Percentiles rank a stretch among this genome's conserved stretches.
Evolutionary conservation across 2,113 vertebrate genomes (phyloP).

Genomic region (Gila orcuttii): DNA sequence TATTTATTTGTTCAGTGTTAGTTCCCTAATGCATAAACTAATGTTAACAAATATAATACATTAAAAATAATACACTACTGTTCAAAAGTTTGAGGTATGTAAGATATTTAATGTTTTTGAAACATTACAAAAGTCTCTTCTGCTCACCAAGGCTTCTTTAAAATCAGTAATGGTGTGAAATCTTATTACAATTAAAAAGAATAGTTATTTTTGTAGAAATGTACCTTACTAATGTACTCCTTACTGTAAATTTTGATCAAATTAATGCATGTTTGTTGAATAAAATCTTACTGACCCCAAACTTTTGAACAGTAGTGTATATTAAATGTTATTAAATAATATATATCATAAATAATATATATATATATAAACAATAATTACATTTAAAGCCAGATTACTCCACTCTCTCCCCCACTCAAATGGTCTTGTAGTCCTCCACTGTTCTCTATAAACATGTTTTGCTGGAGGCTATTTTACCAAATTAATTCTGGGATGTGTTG

Average conservation of each 20-base stretch:
- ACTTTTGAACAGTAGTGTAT: neutral
- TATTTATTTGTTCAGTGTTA: neutral
- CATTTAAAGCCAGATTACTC: constrained; percentile 17
- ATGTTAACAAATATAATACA: neutral
- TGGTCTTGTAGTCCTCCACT: constrained; percentile 38
- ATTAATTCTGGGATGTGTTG: constrained; percentile 66
- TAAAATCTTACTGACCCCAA: neutral
- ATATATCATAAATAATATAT: neutral
- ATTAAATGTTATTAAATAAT: neutral
- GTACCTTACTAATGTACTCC: neutral
- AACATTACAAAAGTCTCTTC: too few species aligned
- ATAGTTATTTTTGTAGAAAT: too few species aligned
- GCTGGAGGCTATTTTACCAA: constrained; percentile 66
- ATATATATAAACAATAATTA: neutral
- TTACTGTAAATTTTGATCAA: neutral
- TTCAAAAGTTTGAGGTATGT: neutral
- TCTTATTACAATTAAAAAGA: too few species aligned
- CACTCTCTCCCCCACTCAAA: neutral
- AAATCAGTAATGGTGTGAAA: too few species aligned
- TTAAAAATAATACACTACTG: neutral
- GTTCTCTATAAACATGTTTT: constrained; percentile 62
- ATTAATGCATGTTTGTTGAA: neutral
- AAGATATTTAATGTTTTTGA: neutral
- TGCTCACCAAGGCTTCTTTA: too few species aligned
- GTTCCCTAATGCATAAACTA: neutral